Evolutionary conservation across 2,797 vertebrate species (phyloP).

Genomic region (Neostethus bicornis): DNA sequence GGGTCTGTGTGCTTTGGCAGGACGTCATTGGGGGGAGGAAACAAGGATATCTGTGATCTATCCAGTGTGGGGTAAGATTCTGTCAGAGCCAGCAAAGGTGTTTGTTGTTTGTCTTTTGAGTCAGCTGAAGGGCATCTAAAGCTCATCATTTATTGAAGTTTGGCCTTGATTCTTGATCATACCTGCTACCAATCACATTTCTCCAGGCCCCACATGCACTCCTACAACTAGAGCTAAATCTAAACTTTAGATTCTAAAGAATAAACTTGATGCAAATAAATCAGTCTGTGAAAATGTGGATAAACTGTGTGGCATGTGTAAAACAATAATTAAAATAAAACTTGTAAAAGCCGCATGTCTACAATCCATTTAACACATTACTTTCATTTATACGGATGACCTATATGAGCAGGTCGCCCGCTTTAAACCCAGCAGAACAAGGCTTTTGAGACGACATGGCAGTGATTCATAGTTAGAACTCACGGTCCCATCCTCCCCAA

Average conservation of each 20-base stretch:
- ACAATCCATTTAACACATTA: constrained; percentile 30
- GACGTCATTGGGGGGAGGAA: constrained; percentile 29
- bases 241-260: not conserved
- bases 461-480: constrained; percentile 77
- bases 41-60: constrained; percentile 37
- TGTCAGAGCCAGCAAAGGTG: constrained; percentile 34
- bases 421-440: constrained; percentile 51
- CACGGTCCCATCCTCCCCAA: constrained; percentile 78
- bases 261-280: not conserved
- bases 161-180: constrained; percentile 11
- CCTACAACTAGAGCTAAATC: not conserved
- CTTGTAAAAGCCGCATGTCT: no score
- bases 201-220: not conserved
- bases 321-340: not conserved
- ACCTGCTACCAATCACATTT: not conserved
- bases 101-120: constrained; percentile 49
- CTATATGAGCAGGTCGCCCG: constrained; percentile 31
- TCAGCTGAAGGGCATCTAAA: constrained; percentile 51
- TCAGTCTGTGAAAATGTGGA: not conserved
- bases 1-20: constrained; percentile 5
- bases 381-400: constrained; percentile 49
- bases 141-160: constrained; percentile 43
- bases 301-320: not conserved
- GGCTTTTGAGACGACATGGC: constrained; percentile 65
- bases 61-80: constrained; percentile 23